Base-by-base conservation (phyloP, 2,888 invertebrate species). In the Meteorus colon region DNA sequence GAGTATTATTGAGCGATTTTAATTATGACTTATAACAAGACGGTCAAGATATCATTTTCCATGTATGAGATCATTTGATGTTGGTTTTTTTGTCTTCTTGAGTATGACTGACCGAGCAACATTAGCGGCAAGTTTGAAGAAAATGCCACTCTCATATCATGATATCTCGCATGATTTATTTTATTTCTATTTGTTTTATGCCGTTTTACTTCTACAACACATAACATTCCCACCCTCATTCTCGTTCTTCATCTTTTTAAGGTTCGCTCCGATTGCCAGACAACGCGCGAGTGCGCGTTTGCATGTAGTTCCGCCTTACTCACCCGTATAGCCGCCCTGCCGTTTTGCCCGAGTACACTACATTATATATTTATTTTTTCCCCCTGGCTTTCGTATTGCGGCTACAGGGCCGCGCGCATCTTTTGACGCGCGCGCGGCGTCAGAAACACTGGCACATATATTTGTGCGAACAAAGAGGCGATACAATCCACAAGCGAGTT, bases 271-370 rank as follows among this genome's bases (percentile, higher is more conserved):
- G 72, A 45, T 59, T 55, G 37, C 60, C 19, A 45, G 55, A 45
- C 19, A n/a, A 24, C 24, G 19, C 5, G 48, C 48, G 48, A 48
- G 48, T 16, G 55, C 55, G 19, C 60, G 19, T 66, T 41, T 66
- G 24, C 8, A 66, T 27, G 8, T 10, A 24, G 67, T 48, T 45
- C 67, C 67, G 67, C 67, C 65, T 60, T 71, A 45, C 59, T 71
- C 71, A 72, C 63, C 45, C 63, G 72, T 63, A 62, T 48, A 45
- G 48, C 72, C 72, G 51, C 51, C 72, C 63, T 63, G 19, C 48
- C 72, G 63, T 72, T 62, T 72, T 63, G 63, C 63, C 59, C 48
- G 48, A 63, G 72, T 72, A 60, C 41, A 70, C 37, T 62, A 60
- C 27, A 70, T 60, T 69, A 69, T 45, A 60, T 62, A 59, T 62